Evolutionary conservation across 2,888 invertebrate genomes (phyloP).

Genomic region (Autographa gamma): DNA sequence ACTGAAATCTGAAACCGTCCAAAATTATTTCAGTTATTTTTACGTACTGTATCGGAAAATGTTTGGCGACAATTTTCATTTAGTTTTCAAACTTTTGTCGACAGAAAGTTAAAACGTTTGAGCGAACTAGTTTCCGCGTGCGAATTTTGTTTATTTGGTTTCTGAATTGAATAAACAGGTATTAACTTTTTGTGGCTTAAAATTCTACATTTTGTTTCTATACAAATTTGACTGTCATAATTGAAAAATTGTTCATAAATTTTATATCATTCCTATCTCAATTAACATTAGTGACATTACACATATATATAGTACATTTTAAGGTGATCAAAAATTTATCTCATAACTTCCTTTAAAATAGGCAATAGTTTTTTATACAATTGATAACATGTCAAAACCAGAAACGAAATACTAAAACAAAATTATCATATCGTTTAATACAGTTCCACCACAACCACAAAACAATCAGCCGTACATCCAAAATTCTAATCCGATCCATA

Average conservation of each 20-base stretch:
- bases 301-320: too few species aligned
- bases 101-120: conserved; percentile 48
- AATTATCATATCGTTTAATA: background rate
- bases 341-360: too few species aligned
- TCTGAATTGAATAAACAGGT: conserved; percentile 44
- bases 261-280: too few species aligned
- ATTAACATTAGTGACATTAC: too few species aligned
- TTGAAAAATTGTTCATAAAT: too few species aligned
- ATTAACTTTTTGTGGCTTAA: conserved; percentile 43
- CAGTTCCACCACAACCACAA: background rate
- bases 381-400: too few species aligned
- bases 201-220: conserved; percentile 15
- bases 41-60: conserved; percentile 19
- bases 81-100: conserved; percentile 41
- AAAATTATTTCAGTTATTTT: conserved; percentile 13
- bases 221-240: background rate
- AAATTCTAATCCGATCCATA: conserved; percentile 26
- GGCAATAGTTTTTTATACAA: too few species aligned
- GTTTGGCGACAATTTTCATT: conserved; percentile 54
- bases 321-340: too few species aligned
- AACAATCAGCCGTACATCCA: background rate
- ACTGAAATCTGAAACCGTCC: background rate
- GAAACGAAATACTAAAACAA: too few species aligned
- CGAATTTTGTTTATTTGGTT: conserved; percentile 46
- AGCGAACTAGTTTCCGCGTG: conserved; percentile 32